Evolutionary conservation across 2,888 invertebrate species (phyloP).

Genomic region (Muscina levida): DNA sequence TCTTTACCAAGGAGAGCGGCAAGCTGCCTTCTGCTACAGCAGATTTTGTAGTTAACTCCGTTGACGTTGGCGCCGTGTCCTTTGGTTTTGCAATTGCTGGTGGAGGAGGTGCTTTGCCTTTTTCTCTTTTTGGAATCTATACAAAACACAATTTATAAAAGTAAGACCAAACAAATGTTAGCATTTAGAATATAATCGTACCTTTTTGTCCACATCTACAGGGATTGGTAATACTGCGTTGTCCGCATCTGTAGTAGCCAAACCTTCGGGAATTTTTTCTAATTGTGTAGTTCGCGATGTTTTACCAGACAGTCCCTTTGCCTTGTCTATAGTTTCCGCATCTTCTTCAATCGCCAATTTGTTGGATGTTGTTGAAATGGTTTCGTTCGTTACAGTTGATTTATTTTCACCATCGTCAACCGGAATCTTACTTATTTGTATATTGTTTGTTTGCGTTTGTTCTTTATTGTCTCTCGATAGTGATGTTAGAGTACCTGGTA

Average conservation of each 20-base stretch:
- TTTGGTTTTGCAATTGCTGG: slow-evolving; percentile 69
- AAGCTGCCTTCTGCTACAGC: slow-evolving; percentile 30
- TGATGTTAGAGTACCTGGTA: slow-evolving; percentile 80
- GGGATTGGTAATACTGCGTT: slow-evolving; percentile 42
- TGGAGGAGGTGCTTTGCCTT: slow-evolving; percentile 90
- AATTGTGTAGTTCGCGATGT: slow-evolving; percentile 54
- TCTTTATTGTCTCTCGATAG: slow-evolving; percentile 79
- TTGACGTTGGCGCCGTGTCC: slow-evolving; percentile 47
- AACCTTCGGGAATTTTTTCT: slow-evolving; percentile 65
- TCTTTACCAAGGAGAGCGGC: slow-evolving; percentile 23
- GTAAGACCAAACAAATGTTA: too few relatives aligned
- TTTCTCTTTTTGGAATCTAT: slow-evolving; percentile 88
- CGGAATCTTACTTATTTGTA: slow-evolving; percentile 70
- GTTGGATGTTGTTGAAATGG: slow-evolving; percentile 52
- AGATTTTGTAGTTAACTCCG: slow-evolving; percentile 49
- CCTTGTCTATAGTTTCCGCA: slow-evolving; percentile 35
- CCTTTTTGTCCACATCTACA: slow-evolving; percentile 78
- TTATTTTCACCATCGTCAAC: slow-evolving; percentile 53
- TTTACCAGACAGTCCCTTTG: slow-evolving; percentile 38
- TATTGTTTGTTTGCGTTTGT: slow-evolving; percentile 75
- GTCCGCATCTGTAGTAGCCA: slow-evolving; percentile 49
- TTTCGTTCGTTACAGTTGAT: slow-evolving; percentile 49
- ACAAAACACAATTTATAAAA: slow-evolving; percentile 16
- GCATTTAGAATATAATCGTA: too few relatives aligned
- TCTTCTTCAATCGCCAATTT: slow-evolving; percentile 46